Evolutionary conservation across 2,113 vertebrate genomes (phyloP), one percentile per base, ranked within the genome.

Genomic region (Nymphicus hollandicus): DNA sequence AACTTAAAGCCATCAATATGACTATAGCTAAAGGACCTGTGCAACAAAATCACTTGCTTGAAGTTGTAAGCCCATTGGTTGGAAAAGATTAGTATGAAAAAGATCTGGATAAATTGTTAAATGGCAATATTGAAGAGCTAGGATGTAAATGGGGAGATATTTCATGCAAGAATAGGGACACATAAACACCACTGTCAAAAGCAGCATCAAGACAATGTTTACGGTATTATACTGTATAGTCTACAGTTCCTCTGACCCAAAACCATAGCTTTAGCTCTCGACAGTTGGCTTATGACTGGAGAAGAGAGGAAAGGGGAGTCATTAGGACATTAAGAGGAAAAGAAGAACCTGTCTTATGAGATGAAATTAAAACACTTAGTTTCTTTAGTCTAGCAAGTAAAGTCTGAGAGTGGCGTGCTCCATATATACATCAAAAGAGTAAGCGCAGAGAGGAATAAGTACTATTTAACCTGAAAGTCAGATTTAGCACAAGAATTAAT

Each of bases 301-400:
- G 31, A 88, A 73, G 25, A 92, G 29, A 89, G 31, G 33, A 81
- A 90, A 88, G 14, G 9, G 2, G 35, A 88, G 8, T 43, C 55
- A 86, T 64, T 60, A 68, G 27, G 39, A 76, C 33, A 47, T 43
- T 44, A 83, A 27, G 25, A 74, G 35, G 55, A 72, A 94, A 89
- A 87, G 20, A 86, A 86, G 47, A 87, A 72, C 52, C 8, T 69
- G 61, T 87, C 44, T 85, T 87, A 58, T 7, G 19, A 89, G 24
- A 92, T 11, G 52, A 89, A 70, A 79, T 85, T 68, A 76, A 84
- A 89, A 86, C 33, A 66, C 13, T 55, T 70, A 27, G 4, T 65
- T 70, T 94, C 35, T 93, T 91, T 94, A 93, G 89, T 92, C 89
- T 93, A 91, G 47, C 33, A 89, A 79, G 82, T 46, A 52, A 87